These are phyloP conservation scores for Alviniconcha strummeri DNA, from an alignment of 2,888 invertebrate species.

Conservation along the genomic window DNA sequence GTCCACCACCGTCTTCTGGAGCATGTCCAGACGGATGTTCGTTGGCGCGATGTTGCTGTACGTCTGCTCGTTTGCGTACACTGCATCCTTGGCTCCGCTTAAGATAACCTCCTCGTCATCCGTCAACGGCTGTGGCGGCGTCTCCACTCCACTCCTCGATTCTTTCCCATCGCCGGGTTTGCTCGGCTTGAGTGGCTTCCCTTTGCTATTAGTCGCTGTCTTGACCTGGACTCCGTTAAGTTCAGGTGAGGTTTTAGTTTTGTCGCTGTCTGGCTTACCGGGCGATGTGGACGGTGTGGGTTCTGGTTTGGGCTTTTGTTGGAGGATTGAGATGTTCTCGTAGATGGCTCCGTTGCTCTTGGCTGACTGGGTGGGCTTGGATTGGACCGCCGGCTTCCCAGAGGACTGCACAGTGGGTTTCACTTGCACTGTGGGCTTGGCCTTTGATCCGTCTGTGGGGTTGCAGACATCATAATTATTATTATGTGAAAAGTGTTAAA, in stretches of 20 bases:
- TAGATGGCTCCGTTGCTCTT: conserved; percentile 15
- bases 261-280: no score
- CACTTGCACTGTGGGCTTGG: neutral
- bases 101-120: conserved; percentile 11
- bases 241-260: no score
- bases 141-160: neutral
- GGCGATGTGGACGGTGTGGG: no score
- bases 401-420: conserved; percentile 1
- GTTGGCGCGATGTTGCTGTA: neutral
- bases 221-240: no score
- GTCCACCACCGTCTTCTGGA: conserved; percentile 7
- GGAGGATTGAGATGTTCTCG: conserved; percentile 3
- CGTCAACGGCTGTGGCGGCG: neutral
- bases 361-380: neutral
- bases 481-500: no score
- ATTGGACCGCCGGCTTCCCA: no score
- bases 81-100: neutral
- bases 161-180: no score
- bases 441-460: no score
- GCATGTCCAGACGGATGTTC: neutral
- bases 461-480: no score
- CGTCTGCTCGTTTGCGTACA: conserved; percentile 3
- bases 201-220: no score
- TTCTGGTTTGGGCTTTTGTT: neutral
- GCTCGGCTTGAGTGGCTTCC: no score